These are phyloP conservation scores for Oedothorax gibbosus DNA, from an alignment of 1,140 invertebrate genomes.

Conservation along the genomic window DNA sequence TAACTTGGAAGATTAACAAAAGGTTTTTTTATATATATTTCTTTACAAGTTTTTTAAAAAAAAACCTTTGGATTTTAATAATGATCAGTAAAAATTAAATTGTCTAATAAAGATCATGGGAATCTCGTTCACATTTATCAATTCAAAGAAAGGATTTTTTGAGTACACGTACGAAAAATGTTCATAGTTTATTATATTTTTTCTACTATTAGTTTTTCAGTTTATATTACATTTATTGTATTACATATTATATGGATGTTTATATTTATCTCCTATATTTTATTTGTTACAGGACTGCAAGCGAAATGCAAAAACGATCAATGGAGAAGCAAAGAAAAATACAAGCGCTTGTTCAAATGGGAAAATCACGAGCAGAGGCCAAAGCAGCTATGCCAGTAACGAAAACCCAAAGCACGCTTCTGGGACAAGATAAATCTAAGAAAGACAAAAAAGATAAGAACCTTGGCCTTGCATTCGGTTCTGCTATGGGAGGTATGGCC, in stretches of 20 bases:
- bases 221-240: not conserved
- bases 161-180: no score
- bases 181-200: no score
- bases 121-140: no score
- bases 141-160: no score
- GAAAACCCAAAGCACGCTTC: conserved; percentile 56
- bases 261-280: conserved; percentile 14
- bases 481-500: conserved; percentile 47
- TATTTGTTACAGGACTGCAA: conserved; percentile 79
- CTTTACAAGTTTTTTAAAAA: no score
- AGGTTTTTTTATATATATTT: no score
- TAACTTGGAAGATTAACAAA: no score
- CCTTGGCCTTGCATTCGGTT: conserved; percentile 65
- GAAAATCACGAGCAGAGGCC: conserved; percentile 76
- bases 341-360: conserved; percentile 91
- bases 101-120: no score
- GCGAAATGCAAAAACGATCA: conserved; percentile 97
- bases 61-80: no score
- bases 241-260: not conserved
- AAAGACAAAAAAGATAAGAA: conserved; percentile 25
- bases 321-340: conserved; percentile 94
- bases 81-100: no score
- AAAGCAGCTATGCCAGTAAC: conserved; percentile 27
- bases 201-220: not conserved
- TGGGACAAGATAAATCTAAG: conserved; percentile 52